These are phyloP conservation scores for Baryphthengus martii DNA, from an alignment of 2,113 vertebrate genomes.

Conservation along the genomic window DNA sequence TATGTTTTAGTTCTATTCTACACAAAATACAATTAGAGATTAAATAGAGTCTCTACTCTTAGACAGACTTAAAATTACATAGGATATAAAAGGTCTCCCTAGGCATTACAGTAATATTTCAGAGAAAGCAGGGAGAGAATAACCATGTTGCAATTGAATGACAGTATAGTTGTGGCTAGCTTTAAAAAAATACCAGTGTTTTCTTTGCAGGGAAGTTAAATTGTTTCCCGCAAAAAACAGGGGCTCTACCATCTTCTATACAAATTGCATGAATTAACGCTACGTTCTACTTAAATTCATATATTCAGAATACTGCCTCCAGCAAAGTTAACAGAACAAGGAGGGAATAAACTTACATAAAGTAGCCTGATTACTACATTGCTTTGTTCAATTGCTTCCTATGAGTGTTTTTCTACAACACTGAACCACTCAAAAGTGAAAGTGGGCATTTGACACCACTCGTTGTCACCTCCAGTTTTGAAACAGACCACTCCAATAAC, in stretches of 20 bases:
- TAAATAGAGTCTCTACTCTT: slow-evolving; percentile 36
- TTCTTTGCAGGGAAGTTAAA: not conserved
- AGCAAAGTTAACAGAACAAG: not conserved
- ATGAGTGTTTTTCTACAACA: not conserved
- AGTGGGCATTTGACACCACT: not conserved
- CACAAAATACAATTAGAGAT: slow-evolving; percentile 50
- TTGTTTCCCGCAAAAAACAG: not conserved
- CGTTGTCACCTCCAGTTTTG: not conserved
- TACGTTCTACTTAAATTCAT: not conserved
- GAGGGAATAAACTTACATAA: not conserved
- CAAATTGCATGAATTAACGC: not conserved
- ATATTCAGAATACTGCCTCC: not conserved
- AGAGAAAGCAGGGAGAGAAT: slow-evolving; percentile 3
- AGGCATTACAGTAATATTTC: slow-evolving; percentile 18
- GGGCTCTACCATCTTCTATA: not conserved
- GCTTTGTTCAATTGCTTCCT: not conserved
- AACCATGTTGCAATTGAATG: slow-evolving; percentile 26
- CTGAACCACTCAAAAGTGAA: not conserved
- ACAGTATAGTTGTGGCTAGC: not conserved
- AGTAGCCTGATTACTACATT: not conserved
- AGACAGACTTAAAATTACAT: slow-evolving; percentile 45
- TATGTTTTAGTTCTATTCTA: slow-evolving; percentile 43
- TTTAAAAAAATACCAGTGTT: not conserved
- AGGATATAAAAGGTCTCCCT: slow-evolving; percentile 3
- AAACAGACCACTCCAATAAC: not conserved